Percentiles rank a stretch among this genome's conserved stretches.
phyloP scores from a whole-genome alignment of 2,797 vertebrate genomes.

The Ibycter americanus region DNA sequence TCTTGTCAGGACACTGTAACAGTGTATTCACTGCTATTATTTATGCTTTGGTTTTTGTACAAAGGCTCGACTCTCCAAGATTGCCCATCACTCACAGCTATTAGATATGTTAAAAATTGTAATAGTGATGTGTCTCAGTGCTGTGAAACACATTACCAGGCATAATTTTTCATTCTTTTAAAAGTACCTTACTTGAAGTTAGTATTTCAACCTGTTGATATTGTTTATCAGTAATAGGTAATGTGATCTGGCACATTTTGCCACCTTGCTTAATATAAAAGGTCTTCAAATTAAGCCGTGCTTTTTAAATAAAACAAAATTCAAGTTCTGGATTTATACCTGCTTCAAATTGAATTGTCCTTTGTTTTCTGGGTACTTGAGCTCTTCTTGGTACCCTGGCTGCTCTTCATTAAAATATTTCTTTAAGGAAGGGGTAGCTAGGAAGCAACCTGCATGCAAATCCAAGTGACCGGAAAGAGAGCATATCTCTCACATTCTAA shows the following conservation, averaged over 20 bases:
- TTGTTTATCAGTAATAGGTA: neutral
- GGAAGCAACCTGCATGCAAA: neutral
- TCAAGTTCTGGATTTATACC: neutral
- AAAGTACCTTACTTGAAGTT: neutral
- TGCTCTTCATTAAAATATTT: neutral
- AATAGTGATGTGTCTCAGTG: neutral
- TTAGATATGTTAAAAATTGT: neutral
- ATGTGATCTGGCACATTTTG: neutral
- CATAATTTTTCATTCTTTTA: neutral
- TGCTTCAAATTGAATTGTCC: neutral
- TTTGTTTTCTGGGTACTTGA: neutral
- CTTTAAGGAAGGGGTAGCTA: neutral
- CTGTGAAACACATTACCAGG: neutral
- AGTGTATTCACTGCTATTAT: neutral
- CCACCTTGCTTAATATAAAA: neutral
- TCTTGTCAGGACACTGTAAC: neutral
- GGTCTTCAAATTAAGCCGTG: neutral
- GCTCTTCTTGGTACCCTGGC: neutral
- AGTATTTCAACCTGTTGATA: neutral
- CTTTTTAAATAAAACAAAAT: neutral
- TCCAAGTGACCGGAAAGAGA: neutral
- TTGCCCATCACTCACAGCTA: rapidly evolving
- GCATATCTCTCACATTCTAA: rapidly evolving
- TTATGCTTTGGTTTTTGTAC: neutral
- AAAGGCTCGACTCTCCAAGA: neutral